Evolutionary conservation across 2,797 vertebrate species (phyloP).

Genomic region (Enteromius argenteus): DNA sequence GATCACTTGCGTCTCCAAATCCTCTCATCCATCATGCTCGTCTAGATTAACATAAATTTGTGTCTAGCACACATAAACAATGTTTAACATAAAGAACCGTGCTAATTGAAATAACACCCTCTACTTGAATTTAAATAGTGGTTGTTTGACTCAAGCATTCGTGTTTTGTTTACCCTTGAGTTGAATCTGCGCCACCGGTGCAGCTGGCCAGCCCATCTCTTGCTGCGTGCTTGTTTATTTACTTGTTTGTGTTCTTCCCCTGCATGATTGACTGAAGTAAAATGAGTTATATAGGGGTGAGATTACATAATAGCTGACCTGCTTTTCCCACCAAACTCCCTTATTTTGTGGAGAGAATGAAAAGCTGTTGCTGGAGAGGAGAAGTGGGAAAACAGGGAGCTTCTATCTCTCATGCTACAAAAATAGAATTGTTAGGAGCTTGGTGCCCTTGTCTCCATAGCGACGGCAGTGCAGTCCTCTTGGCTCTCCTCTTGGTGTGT

Average conservation of each 20-base stretch:
- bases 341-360: slow-evolving; percentile 70
- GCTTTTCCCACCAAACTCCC: slow-evolving; percentile 63
- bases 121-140: neutral
- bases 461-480: slow-evolving; percentile 77
- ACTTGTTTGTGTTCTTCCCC: neutral
- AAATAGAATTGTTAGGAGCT: slow-evolving; percentile 84
- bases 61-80: slow-evolving; percentile 22
- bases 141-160: slow-evolving; percentile 4
- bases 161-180: slow-evolving; percentile 8
- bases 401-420: slow-evolving; percentile 77
- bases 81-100: slow-evolving; percentile 2
- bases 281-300: slow-evolving; percentile 45
- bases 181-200: neutral
- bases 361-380: slow-evolving; percentile 67
- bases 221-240: slow-evolving; percentile 37
- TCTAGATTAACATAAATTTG: slow-evolving; percentile 24
- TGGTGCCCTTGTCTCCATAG: slow-evolving; percentile 85
- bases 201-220: slow-evolving; percentile 23
- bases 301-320: slow-evolving; percentile 69
- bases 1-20: slow-evolving; percentile 51
- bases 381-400: slow-evolving; percentile 75
- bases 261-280: slow-evolving; percentile 36
- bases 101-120: slow-evolving; percentile 15
- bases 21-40: slow-evolving; percentile 45
- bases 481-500: slow-evolving; percentile 77